Evolutionary conservation across 2,888 invertebrate genomes (phyloP).

Genomic region (Scaptomyza reducta): DNA sequence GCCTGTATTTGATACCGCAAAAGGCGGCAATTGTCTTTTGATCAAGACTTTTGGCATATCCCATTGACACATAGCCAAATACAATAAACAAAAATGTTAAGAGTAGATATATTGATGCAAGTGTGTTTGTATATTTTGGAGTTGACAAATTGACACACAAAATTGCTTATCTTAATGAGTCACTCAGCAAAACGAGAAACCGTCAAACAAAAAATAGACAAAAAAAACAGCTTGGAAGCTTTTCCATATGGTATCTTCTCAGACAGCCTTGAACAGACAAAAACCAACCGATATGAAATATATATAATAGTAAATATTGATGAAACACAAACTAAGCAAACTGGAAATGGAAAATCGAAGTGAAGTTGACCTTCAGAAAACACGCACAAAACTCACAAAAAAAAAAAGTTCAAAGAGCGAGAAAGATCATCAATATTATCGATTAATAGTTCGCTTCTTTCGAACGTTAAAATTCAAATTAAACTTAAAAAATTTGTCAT

Average conservation of each 20-base stretch:
- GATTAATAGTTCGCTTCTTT: slow-evolving; percentile 39
- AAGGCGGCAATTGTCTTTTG: slow-evolving; percentile 45
- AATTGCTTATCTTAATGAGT: slow-evolving; percentile 74
- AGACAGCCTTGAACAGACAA: slow-evolving; percentile 42
- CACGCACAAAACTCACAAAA: slow-evolving; percentile 28
- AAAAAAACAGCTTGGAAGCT: slow-evolving; percentile 20
- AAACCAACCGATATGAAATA: slow-evolving; percentile 28
- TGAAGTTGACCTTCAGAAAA: slow-evolving; percentile 30
- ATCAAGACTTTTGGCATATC: slow-evolving; percentile 46
- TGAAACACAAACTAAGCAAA: slow-evolving; percentile 9
- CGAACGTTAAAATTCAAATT: slow-evolving; percentile 61
- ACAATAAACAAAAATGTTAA: no score
- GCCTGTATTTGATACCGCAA: slow-evolving; percentile 12
- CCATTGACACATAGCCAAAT: slow-evolving; percentile 23
- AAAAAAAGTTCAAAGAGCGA: slow-evolving; percentile 20
- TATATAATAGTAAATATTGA: slow-evolving; percentile 13
- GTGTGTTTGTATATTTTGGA: slow-evolving; percentile 14
- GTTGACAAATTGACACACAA: slow-evolving; percentile 72
- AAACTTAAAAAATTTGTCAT: slow-evolving; percentile 65
- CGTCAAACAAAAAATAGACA: no score
- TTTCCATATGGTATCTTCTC: slow-evolving; percentile 36
- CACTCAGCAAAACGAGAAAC: slow-evolving; percentile 16
- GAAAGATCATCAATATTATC: slow-evolving; percentile 37
- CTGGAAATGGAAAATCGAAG: not conserved
- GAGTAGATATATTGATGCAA: slow-evolving; percentile 4